phyloP scores from a whole-genome alignment of 2,888 invertebrate genomes.

The Ophioninae sp. region DNA sequence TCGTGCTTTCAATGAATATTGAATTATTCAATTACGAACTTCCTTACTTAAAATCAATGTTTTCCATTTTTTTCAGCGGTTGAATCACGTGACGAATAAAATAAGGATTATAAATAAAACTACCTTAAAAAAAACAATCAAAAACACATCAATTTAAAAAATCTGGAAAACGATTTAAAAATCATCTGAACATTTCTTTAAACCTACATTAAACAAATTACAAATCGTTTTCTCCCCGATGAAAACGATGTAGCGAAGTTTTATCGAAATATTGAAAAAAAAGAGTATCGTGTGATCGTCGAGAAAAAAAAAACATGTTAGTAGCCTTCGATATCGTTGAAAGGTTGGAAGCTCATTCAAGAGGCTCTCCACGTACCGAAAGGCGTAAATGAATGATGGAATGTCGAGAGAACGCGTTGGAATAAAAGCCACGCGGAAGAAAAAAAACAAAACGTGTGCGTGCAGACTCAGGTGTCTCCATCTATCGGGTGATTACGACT shows the following conservation, averaged over 20 bases:
- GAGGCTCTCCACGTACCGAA: not conserved
- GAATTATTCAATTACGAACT: not conserved
- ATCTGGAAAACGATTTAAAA: too few relatives aligned
- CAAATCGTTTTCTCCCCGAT: not conserved
- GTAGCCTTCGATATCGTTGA: not conserved
- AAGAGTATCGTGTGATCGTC: not conserved
- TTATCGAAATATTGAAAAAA: not conserved
- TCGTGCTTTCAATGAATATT: not conserved
- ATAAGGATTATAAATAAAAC: too few relatives aligned
- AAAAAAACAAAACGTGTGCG: not conserved
- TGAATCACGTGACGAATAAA: too few relatives aligned
- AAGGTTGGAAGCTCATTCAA: not conserved
- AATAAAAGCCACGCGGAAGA: not conserved
- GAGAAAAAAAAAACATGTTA: not conserved
- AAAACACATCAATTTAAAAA: too few relatives aligned
- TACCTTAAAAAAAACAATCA: too few relatives aligned
- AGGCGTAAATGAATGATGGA: constrained; percentile 15
- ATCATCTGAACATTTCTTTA: too few relatives aligned
- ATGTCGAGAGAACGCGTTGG: constrained; percentile 31
- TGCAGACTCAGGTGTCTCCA: constrained; percentile 11
- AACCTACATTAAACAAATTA: not conserved
- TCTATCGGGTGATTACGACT: not conserved
- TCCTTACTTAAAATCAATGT: too few relatives aligned
- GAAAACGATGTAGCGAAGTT: not conserved
- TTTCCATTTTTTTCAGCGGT: too few relatives aligned